These are phyloP conservation scores for Scelioninae gen. 1 DNA, from an alignment of 2,888 invertebrate genomes.

Conservation along the genomic window DNA sequence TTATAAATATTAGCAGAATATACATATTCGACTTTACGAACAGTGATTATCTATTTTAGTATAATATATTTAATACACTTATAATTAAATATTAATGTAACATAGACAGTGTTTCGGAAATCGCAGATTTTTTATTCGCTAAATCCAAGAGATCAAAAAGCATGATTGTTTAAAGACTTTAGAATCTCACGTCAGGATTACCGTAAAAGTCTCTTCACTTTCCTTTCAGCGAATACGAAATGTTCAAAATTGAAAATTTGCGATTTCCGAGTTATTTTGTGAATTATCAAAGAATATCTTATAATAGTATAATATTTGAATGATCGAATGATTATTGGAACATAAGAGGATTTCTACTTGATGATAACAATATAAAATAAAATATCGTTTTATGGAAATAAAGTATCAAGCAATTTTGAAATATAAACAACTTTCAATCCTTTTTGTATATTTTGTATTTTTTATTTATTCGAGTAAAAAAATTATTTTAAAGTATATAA, in stretches of 20 bases:
- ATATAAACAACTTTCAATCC: neutral
- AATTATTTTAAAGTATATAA: neutral
- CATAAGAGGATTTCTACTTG: constrained; percentile 23
- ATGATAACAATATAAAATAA: neutral
- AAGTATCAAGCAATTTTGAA: neutral
- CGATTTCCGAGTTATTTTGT: constrained; percentile 6
- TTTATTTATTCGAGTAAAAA: neutral
- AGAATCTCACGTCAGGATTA: neutral
- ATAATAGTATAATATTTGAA: neutral
- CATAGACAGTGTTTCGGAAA: constrained; percentile 2
- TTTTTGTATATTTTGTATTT: neutral
- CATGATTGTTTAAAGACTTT: neutral
- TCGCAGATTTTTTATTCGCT: constrained; percentile 2
- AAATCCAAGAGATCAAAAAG: neutral
- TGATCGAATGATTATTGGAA: neutral
- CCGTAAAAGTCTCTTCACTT: neutral
- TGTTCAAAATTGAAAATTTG: neutral
- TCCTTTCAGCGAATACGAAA: neutral
- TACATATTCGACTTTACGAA: neutral
- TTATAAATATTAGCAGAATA: neutral
- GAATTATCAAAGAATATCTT: constrained; percentile 15
- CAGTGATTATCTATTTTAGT: neutral
- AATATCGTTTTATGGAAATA: neutral
- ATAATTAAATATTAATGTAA: constrained; percentile 12
- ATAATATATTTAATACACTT: neutral